These are phyloP conservation scores for Loris lydekkerianus DNA, from an alignment of 2,797 vertebrate species.

Conservation along the genomic window DNA sequence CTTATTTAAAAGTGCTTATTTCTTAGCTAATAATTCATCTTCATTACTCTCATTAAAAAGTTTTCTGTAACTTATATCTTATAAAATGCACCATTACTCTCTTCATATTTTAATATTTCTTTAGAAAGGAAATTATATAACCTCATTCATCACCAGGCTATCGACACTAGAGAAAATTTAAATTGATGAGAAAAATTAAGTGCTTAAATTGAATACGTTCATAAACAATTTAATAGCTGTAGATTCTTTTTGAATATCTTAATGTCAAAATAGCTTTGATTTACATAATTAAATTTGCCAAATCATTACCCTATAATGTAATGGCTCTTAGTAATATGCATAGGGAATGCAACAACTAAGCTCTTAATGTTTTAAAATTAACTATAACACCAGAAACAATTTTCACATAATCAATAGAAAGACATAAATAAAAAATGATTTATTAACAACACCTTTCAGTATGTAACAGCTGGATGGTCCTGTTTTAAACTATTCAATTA, in stretches of 20 bases:
- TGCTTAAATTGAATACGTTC: constrained; percentile 59
- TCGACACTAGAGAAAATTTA: constrained; percentile 60
- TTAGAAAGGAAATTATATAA: constrained; percentile 46
- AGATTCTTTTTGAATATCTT: constrained; percentile 51
- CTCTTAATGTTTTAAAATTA: constrained; percentile 73
- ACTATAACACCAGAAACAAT: constrained; percentile 53
- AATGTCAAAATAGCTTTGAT: constrained; percentile 79
- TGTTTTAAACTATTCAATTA: constrained; percentile 66
- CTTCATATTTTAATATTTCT: constrained; percentile 42
- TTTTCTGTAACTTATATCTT: constrained; percentile 26
- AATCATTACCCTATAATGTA: constrained; percentile 76
- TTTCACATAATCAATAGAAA: constrained; percentile 67
- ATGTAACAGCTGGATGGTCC: constrained; percentile 28
- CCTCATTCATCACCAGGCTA: constrained; percentile 58
- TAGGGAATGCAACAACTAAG: constrained; percentile 58
- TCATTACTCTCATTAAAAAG: constrained; percentile 65
- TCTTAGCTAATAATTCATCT: constrained; percentile 14
- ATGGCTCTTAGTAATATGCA: constrained; percentile 63
- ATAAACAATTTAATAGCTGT: constrained; percentile 66
- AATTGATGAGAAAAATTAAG: constrained; percentile 75
- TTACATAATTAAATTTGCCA: constrained; percentile 79
- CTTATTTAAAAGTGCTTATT: constrained; percentile 38
- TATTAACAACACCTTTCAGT: constrained; percentile 57
- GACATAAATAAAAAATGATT: constrained; percentile 76
- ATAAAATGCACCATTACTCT: constrained; percentile 50